These are phyloP conservation scores for Leptothorax acervorum DNA, from an alignment of 2,888 invertebrate species.

Conservation along the genomic window DNA sequence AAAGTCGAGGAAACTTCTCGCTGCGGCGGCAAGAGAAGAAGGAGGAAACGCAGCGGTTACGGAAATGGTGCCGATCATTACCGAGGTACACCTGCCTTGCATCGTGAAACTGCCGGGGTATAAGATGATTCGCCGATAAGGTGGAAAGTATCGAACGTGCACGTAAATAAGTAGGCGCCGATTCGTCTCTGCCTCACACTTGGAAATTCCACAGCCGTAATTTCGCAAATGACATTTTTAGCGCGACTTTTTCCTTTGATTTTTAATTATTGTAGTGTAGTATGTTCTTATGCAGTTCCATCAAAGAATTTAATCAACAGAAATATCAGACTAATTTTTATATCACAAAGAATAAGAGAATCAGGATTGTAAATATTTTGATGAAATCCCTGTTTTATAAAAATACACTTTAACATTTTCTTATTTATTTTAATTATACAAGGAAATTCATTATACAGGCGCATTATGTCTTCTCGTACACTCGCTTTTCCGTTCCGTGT, in stretches of 20 bases:
- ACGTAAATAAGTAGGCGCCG: constrained; percentile 44
- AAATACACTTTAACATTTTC: neutral
- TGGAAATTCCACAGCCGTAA: neutral
- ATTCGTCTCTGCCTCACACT: constrained; percentile 11
- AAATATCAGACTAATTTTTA: neutral
- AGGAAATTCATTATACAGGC: neutral
- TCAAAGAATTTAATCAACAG: neutral
- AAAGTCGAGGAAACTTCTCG: constrained; percentile 11
- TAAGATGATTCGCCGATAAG: constrained; percentile 52
- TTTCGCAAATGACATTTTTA: constrained; percentile 1
- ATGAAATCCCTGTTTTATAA: neutral
- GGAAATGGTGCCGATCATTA: constrained; percentile 55
- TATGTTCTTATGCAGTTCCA: neutral
- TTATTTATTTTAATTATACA: constrained; percentile 23
- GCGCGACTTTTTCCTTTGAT: neutral
- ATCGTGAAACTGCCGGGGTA: constrained; percentile 51
- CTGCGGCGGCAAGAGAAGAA: constrained; percentile 21
- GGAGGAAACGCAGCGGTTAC: constrained; percentile 39
- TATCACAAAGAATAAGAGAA: neutral
- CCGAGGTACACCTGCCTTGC: constrained; percentile 36
- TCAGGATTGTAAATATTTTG: neutral
- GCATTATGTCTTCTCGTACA: neutral
- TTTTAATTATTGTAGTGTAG: neutral
- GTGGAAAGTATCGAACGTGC: constrained; percentile 43
- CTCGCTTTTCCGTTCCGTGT: constrained; percentile 13